Base-by-base conservation (phyloP, 2,888 invertebrate genomes). In the Agrochola circellaris region DNA sequence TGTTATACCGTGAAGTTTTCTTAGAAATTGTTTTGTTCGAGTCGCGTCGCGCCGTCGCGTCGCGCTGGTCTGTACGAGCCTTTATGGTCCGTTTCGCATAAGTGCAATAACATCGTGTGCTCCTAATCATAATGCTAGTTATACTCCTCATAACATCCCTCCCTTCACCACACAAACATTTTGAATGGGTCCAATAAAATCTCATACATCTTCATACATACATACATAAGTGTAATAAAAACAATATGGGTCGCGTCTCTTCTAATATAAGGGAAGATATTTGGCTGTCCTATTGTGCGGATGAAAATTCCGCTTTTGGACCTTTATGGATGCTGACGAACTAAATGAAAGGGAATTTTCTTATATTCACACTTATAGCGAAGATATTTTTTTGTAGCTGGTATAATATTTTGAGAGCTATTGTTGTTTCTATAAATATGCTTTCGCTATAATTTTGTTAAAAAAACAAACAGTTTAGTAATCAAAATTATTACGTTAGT, bases 181-280 rank as follows among this genome's bases (percentile, higher is more conserved):
- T 70, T 30, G 60, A 61, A 81, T 67, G 42, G 45, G 3, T 65
- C 56, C 61, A 80, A 82, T 72, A 82, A 79, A 76, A 77, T 87
- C 75, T 60, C 62, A 84, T 66, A 82, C 75, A 77, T 81, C 38
- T 61, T 61, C 48, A 68, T 56, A 75, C 60, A 75, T 68, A 72
- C 34, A 34, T 38, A 71, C 65, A 65, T 42, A 30, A 54, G 4
- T 51, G 77, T 75, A 80, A 80, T 88, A 83, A 86, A 85, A 85
- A 85, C 83, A 89, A 87, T 88, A 82, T 81, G 86, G 89, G 87
- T 84, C 88, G 78, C 77, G 82, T 82, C 83, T 84, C 87, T 83
- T 89, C 79, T 82, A 80, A 77, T 86, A 81, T 65, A 73, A 73
- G 71, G 62, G 80, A 75, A 91, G 86, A 91, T 91, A 89, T 90